These are phyloP conservation scores for Vicugna pacos DNA, from an alignment of 2,113 vertebrate species.

Conservation along the genomic window DNA sequence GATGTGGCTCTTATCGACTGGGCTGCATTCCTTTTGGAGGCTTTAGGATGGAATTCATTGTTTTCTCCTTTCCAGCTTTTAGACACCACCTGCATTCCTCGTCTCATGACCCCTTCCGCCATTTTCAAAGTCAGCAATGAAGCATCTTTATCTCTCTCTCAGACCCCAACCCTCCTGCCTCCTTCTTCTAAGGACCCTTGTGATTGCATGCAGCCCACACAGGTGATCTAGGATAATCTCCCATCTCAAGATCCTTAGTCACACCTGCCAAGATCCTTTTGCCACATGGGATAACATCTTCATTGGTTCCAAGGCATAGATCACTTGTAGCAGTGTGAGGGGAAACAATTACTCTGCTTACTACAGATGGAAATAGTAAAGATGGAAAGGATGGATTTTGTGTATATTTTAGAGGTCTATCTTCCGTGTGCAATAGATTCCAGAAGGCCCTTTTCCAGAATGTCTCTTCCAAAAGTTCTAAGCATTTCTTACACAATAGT, in stretches of 20 bases:
- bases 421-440: background rate
- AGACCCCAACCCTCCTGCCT: background rate
- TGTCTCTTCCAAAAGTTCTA: conserved; percentile 3
- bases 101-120: background rate
- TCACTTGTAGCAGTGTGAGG: background rate
- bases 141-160: background rate
- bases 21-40: background rate
- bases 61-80: background rate
- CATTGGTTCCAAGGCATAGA: background rate
- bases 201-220: background rate
- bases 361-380: background rate
- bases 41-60: background rate
- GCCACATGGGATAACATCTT: background rate
- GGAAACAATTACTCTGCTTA: background rate
- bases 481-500: background rate
- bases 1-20: background rate
- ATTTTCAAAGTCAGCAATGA: background rate
- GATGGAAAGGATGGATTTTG: background rate
- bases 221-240: background rate
- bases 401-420: background rate
- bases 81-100: background rate
- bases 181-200: background rate
- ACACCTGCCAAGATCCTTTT: background rate
- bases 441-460: background rate
- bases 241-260: background rate